Evolutionary conservation across 1,140 invertebrate species (phyloP), one percentile per base, ranked within the genome.

Genomic region (Doryteuthis pealeii): DNA sequence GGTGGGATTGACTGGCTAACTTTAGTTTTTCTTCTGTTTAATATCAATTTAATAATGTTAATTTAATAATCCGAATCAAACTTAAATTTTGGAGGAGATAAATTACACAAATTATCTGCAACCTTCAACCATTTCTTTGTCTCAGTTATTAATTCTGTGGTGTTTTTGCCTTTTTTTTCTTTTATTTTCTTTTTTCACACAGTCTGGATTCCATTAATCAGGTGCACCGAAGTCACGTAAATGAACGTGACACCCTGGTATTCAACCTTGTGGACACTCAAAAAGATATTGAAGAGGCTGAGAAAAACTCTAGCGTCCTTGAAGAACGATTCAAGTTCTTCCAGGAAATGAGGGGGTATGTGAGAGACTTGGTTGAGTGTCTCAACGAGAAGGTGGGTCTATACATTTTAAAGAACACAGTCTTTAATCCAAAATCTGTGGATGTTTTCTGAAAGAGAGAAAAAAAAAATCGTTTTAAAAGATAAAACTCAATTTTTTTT

Each of bases 351-450:
- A 92, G 95, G 89, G 94, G 95, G 86, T 99, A 97, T 92, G 92
- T 98, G 86, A 94, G 93, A 84, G 96, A 98, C 92, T 93, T 97
- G 88, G 93, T 97, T 89, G 96, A 98, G 91, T 98, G 96, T 91
- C 92, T 98, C 82, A 94, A 96, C 86, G 88, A 89, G 82, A 90
- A 90, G 88, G 88, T 90, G 84, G 81, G 84, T 85, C 31, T 62
- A 62, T 18, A 62, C 26, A 62, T 62, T 28, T 62, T 62, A n/a
- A 62, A 22, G 18, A 40, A 40, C 35, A 5, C 35, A 40, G 58
- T 43, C 26, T 78, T 73, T 33, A 18, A 68, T 18, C 33, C 32
- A 54, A 54, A n/a, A 62, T 74, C n/a, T 49, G 35, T 40, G 35
- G 35, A 40, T 40, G 35, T 40, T 40, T 40, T 40, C 35, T 40